phyloP scores from a whole-genome alignment of 2,113 vertebrate genomes.

The Mormyrus lacerda region DNA sequence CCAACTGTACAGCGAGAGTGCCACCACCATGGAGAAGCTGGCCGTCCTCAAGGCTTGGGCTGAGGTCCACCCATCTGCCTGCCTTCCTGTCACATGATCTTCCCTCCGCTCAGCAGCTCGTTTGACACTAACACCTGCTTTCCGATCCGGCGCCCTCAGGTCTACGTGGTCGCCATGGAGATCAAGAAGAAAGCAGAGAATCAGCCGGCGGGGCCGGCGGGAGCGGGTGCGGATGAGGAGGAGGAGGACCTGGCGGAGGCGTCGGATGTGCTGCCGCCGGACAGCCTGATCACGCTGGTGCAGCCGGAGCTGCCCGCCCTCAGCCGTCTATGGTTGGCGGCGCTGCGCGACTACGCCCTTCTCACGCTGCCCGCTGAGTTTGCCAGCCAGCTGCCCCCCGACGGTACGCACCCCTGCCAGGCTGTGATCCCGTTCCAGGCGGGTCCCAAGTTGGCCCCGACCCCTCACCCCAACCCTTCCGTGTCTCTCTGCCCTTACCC shows the following conservation, averaged over 20 bases:
- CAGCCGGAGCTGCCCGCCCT: conserved; percentile 87
- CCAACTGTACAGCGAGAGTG: conserved; percentile 93
- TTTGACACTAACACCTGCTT: not conserved
- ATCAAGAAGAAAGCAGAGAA: conserved; percentile 88
- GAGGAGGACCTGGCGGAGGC: conserved; percentile 71
- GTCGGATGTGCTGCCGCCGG: conserved; percentile 77
- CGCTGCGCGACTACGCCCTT: conserved; percentile 88
- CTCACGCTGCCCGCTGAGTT: conserved; percentile 92
- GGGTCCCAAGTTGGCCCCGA: not conserved
- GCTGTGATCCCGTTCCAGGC: not conserved
- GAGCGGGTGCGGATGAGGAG: conserved; percentile 60
- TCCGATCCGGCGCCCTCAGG: conserved; percentile 53
- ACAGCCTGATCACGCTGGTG: conserved; percentile 90
- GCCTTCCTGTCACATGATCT: too few relatives aligned
- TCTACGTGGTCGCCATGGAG: conserved; percentile 95
- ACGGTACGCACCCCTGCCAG: conserved; percentile 62
- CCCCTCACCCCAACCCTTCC: not conserved
- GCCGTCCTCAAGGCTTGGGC: conserved; percentile 96
- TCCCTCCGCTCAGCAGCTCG: not conserved
- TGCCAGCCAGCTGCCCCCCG: conserved; percentile 93
- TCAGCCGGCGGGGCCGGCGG: conserved; percentile 61
- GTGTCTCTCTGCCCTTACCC: not conserved
- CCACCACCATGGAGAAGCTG: conserved; percentile 95
- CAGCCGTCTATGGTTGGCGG: conserved; percentile 89
- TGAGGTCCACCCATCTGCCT: conserved; percentile 65